These are phyloP conservation scores for Caenorhabditis latens DNA, from an alignment of 1,140 invertebrate species.

Conservation along the genomic window DNA sequence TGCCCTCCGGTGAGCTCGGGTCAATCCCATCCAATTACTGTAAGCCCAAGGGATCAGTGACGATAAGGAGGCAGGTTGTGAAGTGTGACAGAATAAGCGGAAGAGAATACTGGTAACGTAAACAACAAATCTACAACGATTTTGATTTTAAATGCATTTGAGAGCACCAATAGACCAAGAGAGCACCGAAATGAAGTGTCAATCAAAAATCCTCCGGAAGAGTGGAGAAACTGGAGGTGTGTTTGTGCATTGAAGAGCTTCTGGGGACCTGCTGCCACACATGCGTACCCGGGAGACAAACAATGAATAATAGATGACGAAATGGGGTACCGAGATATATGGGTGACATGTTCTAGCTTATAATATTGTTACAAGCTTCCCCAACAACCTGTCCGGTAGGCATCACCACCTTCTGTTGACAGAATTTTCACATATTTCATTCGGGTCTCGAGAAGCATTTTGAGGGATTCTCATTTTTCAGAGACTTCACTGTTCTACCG, in stretches of 20 bases:
- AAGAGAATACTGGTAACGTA: neutral
- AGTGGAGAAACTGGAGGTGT: slow-evolving; percentile 10
- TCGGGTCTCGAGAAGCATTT: neutral
- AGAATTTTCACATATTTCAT: slow-evolving; percentile 9
- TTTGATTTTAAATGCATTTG: slow-evolving; percentile 49
- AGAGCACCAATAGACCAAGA: neutral
- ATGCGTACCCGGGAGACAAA: slow-evolving; percentile 51
- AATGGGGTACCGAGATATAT: slow-evolving; percentile 44
- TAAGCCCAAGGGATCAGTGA: slow-evolving; percentile 23
- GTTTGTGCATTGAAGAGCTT: slow-evolving; percentile 52
- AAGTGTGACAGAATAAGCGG: neutral
- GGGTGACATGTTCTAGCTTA: slow-evolving; percentile 55
- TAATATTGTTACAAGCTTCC: slow-evolving; percentile 39
- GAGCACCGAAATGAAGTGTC: slow-evolving; percentile 54
- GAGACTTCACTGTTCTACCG: neutral
- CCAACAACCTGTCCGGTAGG: slow-evolving; percentile 34
- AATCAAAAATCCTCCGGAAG: slow-evolving; percentile 53
- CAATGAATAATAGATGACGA: slow-evolving; percentile 55
- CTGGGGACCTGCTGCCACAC: slow-evolving; percentile 46
- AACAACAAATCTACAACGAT: slow-evolving; percentile 45
- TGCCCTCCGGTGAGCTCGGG: neutral
- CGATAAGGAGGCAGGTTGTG: neutral
- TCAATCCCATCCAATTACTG: slow-evolving; percentile 46
- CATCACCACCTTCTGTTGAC: slow-evolving; percentile 16
- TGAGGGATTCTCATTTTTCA: neutral